phyloP scores from a whole-genome alignment of 1,140 invertebrate species.

The Hycleus phaleratus region DNA sequence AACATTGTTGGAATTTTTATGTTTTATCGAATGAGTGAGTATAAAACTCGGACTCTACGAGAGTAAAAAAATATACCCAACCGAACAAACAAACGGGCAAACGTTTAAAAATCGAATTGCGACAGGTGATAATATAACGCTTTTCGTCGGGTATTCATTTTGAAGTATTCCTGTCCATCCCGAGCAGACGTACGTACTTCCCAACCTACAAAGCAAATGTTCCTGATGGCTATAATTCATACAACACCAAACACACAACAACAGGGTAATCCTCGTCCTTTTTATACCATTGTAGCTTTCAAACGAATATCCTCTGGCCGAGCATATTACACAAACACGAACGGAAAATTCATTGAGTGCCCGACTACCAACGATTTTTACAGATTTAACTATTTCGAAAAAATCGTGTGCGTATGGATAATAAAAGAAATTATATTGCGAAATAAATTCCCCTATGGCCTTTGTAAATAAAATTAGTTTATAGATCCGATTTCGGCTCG shows the following conservation, averaged over 20 bases:
- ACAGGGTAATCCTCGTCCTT: conserved; percentile 21
- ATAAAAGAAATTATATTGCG: conserved; percentile 15
- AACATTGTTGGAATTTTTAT: no score
- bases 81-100: no score
- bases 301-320: neutral
- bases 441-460: conserved; percentile 9
- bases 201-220: conserved; percentile 32
- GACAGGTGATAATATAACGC: conserved; percentile 29
- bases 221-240: conserved; percentile 38
- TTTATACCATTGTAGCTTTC: conserved; percentile 22
- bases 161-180: conserved; percentile 16
- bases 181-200: conserved; percentile 13
- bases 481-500: conserved; percentile 26
- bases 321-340: no score
- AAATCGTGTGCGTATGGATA: neutral
- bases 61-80: no score
- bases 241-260: neutral
- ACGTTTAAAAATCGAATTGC: neutral
- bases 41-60: no score
- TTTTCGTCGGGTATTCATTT: no score
- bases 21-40: no score
- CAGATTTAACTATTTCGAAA: neutral
- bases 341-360: no score
- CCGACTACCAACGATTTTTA: no score
- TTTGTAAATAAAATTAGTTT: conserved; percentile 24